Percentiles rank a stretch among this genome's conserved stretches.
These are phyloP conservation scores for Julus scanicus DNA, from an alignment of 2,888 invertebrate genomes.

Conservation along the genomic window DNA sequence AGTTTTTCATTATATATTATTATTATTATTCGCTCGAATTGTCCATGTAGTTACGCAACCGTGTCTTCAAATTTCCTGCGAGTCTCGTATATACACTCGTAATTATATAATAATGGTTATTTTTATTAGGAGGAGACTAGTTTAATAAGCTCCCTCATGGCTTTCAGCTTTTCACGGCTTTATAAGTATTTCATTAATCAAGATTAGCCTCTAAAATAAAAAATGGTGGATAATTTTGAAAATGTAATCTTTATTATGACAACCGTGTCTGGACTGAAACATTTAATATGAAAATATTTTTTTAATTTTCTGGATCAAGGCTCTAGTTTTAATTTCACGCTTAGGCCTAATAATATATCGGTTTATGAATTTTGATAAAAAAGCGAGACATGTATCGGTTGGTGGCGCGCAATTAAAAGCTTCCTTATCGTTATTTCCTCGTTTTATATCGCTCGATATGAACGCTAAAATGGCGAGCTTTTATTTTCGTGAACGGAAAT, in stretches of 20 bases:
- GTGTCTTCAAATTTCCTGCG: not conserved
- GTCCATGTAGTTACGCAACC: slow-evolving; percentile 14
- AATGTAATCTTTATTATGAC: slow-evolving; percentile 18
- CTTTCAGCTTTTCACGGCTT: not conserved
- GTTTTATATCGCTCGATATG: not conserved
- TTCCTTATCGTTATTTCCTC: slow-evolving; percentile 32
- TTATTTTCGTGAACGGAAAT: not conserved
- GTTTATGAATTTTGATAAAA: not conserved
- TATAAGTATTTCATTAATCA: slow-evolving; percentile 31
- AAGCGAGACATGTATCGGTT: not conserved
- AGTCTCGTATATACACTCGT: not conserved
- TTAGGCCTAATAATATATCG: not conserved
- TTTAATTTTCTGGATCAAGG: not conserved
- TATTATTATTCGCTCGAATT: not conserved
- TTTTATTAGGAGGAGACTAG: not conserved
- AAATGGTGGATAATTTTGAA: not conserved
- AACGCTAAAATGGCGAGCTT: not conserved
- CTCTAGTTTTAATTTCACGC: not conserved
- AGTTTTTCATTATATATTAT: not conserved
- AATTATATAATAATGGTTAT: not conserved
- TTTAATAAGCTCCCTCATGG: slow-evolving; percentile 11
- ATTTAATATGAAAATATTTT: not conserved
- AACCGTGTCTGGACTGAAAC: not conserved
- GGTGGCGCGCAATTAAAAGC: not conserved
- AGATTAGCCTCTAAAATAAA: not conserved